These are phyloP conservation scores for Rhagologus leucostigma DNA, from an alignment of 2,113 vertebrate genomes.

Conservation along the genomic window DNA sequence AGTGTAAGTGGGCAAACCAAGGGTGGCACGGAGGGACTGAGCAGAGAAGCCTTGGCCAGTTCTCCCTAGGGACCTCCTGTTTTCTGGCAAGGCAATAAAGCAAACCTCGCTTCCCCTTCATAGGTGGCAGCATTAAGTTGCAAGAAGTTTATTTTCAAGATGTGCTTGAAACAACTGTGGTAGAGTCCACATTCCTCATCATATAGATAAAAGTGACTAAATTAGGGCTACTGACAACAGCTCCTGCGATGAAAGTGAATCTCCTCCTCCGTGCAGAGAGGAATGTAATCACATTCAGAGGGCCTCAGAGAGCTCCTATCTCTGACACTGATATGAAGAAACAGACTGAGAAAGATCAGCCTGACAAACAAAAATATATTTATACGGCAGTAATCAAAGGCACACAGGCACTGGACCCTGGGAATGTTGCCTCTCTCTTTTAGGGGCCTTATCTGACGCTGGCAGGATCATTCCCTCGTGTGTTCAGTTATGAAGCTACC, in stretches of 20 bases:
- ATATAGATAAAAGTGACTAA: not conserved
- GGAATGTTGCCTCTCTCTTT: not conserved
- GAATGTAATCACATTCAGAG: not conserved
- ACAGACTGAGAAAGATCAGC: not conserved
- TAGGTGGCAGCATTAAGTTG: not conserved
- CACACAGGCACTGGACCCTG: not conserved
- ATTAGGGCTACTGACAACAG: not conserved
- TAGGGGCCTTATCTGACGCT: not conserved
- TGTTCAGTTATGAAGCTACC: not conserved
- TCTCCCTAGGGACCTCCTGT: not conserved
- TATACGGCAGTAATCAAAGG: not conserved
- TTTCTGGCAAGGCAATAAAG: not conserved
- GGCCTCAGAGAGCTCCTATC: not conserved
- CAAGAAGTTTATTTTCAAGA: not conserved
- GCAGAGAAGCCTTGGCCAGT: not conserved
- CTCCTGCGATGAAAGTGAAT: not conserved
- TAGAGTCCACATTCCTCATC: not conserved
- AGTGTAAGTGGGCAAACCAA: not conserved
- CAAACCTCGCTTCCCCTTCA: not conserved
- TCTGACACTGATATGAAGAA: not conserved
- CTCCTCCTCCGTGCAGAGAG: not conserved
- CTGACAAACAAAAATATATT: slow-evolving; percentile 2
- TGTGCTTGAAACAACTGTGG: not conserved
- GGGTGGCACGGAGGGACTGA: not conserved
- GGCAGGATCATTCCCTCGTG: rapidly evolving